These are phyloP conservation scores for Tonatia bakeri DNA, from an alignment of 2,113 vertebrate species.

Conservation along the genomic window DNA sequence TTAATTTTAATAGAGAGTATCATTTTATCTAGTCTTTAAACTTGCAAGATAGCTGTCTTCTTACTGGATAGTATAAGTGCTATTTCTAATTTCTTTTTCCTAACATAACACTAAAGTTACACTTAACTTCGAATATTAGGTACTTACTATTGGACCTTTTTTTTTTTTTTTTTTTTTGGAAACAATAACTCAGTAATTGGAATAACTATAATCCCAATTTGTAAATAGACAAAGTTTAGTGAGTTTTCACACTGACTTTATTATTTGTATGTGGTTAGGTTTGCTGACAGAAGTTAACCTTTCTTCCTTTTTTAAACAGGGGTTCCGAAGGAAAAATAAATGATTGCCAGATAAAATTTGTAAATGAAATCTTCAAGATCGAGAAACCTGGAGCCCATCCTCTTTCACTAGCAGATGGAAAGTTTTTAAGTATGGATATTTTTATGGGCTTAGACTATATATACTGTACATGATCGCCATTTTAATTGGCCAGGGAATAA, in stretches of 20 bases:
- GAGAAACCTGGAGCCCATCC: slow-evolving; percentile 91
- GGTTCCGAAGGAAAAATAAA: slow-evolving; percentile 91
- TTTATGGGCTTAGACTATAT: slow-evolving; percentile 2
- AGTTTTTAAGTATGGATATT: slow-evolving; percentile 91
- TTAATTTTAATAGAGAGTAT: background rate
- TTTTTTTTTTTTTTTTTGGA: background rate
- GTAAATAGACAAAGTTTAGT: background rate
- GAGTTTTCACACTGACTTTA: slow-evolving; percentile 11
- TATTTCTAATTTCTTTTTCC: background rate
- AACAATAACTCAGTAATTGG: background rate
- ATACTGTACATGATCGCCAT: background rate
- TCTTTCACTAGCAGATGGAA: slow-evolving; percentile 91
- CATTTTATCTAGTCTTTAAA: slow-evolving; percentile 15
- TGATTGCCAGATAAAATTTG: slow-evolving; percentile 93
- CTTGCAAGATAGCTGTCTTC: background rate
- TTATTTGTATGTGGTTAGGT: slow-evolving; percentile 17
- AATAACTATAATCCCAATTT: background rate
- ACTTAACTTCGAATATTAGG: background rate
- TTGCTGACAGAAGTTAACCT: slow-evolving; percentile 39
- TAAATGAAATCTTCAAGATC: slow-evolving; percentile 97
- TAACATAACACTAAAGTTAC: background rate
- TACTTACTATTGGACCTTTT: background rate
- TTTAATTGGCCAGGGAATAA: slow-evolving; percentile 34
- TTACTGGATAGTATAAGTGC: background rate
- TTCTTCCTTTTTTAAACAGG: slow-evolving; percentile 81